Evolutionary conservation across 2,113 vertebrate genomes (phyloP).

Genomic region (Campylorhamphus procurvoides): DNA sequence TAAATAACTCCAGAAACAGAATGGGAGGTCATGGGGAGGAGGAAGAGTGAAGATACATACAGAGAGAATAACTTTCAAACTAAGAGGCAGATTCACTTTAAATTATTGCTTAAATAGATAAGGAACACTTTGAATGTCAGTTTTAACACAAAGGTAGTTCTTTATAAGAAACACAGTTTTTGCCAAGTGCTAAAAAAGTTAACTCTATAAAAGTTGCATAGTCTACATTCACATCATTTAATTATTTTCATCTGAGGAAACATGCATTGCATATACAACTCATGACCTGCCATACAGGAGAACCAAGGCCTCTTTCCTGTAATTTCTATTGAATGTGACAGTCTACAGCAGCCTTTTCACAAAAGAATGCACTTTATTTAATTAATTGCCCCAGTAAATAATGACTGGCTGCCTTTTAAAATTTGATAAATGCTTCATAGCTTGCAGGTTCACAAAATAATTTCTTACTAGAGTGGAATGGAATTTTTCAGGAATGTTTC

Average conservation of each 20-base stretch:
- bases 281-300: not conserved
- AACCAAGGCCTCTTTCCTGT: not conserved
- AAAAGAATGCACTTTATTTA: not conserved
- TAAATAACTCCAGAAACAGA: not conserved
- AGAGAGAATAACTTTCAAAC: not conserved
- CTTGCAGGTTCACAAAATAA: not conserved
- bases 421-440: not conserved
- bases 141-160: not conserved
- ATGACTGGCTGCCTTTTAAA: not conserved
- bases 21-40: not conserved
- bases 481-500: slow-evolving; percentile 3
- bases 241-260: slow-evolving; percentile 3
- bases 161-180: not conserved
- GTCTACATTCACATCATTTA: not conserved
- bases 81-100: not conserved
- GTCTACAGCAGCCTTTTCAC: not conserved
- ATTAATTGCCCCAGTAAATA: not conserved
- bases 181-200: slow-evolving; percentile 1
- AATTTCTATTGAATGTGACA: not conserved
- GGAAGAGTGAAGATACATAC: not conserved
- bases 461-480: not conserved
- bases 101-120: slow-evolving; percentile 28
- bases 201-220: slow-evolving; percentile 52
- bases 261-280: not conserved
- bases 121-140: slow-evolving; percentile 33